Conservation (phyloP, 2,797 vertebrate genomes). For the Lacerta bilineata region DNA sequence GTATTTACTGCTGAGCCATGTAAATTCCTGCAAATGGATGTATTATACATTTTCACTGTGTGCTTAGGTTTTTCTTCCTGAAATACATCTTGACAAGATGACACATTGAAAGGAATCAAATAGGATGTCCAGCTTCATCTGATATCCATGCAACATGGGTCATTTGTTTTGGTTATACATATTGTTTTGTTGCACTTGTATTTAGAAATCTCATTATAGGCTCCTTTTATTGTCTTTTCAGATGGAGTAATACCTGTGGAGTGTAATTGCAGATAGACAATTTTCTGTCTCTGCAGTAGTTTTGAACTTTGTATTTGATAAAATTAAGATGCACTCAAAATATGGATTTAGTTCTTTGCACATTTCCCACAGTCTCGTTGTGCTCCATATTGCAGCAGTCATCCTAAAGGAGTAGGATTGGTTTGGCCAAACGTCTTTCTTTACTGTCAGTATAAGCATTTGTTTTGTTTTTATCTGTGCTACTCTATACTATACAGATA, state of each 20-base stretch:
- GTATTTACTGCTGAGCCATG: slow-evolving; percentile 4
- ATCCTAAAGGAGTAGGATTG: slow-evolving; percentile 48
- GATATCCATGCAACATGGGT: slow-evolving; percentile 16
- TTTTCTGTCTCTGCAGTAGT: slow-evolving; percentile 68
- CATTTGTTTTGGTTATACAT: slow-evolving; percentile 35
- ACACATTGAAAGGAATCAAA: slow-evolving; percentile 16
- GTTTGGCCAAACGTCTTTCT: slow-evolving; percentile 45
- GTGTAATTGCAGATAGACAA: slow-evolving; percentile 63
- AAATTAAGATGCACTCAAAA: slow-evolving; percentile 60
- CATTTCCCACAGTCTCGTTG: slow-evolving; percentile 61
- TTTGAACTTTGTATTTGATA: slow-evolving; percentile 63
- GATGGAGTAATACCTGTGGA: slow-evolving; percentile 64
- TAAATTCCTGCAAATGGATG: slow-evolving; percentile 22
- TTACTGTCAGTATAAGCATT: slow-evolving; percentile 48
- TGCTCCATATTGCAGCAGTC: slow-evolving; percentile 58
- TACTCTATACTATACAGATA: slow-evolving; percentile 44
- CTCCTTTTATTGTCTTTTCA: slow-evolving; percentile 43
- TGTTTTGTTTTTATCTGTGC: slow-evolving; percentile 59
- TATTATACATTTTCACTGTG: slow-evolving; percentile 26
- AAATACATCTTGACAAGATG: slow-evolving; percentile 20
- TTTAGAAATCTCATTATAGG: slow-evolving; percentile 59
- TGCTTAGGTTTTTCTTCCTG: slow-evolving; percentile 5
- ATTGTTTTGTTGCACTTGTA: slow-evolving; percentile 55
- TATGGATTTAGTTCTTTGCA: slow-evolving; percentile 62
- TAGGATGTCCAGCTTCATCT: slow-evolving; percentile 2